Evolutionary conservation across 1,140 invertebrate genomes (phyloP).

Genomic region (Drosophila nasuta): DNA sequence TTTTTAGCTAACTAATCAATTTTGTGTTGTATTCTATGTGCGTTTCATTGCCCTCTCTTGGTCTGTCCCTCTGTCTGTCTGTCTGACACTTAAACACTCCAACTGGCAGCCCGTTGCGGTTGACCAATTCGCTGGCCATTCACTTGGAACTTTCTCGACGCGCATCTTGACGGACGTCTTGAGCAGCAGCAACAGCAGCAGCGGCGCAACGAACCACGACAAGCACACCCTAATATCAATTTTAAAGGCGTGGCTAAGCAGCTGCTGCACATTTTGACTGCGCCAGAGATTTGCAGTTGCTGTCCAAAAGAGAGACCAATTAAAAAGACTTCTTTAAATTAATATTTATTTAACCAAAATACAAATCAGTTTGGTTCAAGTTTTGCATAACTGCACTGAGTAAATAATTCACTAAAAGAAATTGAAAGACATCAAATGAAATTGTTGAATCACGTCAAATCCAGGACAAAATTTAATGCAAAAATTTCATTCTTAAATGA

Average conservation of each 20-base stretch:
- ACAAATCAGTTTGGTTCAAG: too few relatives aligned
- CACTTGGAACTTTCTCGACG: constrained; percentile 53
- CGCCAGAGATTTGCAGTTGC: background rate
- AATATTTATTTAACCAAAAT: too few relatives aligned
- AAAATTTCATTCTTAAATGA: too few relatives aligned
- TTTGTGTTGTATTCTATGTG: constrained; percentile 41
- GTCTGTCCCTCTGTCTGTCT: too few relatives aligned
- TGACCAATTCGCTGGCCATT: constrained; percentile 72
- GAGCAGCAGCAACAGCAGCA: background rate
- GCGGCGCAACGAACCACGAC: constrained; percentile 27
- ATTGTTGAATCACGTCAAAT: too few relatives aligned
- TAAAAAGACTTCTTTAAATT: too few relatives aligned
- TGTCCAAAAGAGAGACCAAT: too few relatives aligned
- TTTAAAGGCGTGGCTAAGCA: constrained; percentile 38
- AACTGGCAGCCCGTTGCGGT: constrained; percentile 64
- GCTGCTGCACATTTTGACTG: constrained; percentile 8
- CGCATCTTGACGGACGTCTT: constrained; percentile 30
- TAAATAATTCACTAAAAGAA: too few relatives aligned
- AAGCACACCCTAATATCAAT: constrained; percentile 32
- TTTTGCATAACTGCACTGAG: too few relatives aligned
- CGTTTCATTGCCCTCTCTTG: background rate
- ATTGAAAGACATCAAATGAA: too few relatives aligned
- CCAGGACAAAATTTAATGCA: too few relatives aligned
- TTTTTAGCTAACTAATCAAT: constrained; percentile 61
- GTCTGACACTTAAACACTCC: background rate